Evolutionary conservation across 2,797 vertebrate species (phyloP).

Genomic region (Brachyrhaphis roseni): DNA sequence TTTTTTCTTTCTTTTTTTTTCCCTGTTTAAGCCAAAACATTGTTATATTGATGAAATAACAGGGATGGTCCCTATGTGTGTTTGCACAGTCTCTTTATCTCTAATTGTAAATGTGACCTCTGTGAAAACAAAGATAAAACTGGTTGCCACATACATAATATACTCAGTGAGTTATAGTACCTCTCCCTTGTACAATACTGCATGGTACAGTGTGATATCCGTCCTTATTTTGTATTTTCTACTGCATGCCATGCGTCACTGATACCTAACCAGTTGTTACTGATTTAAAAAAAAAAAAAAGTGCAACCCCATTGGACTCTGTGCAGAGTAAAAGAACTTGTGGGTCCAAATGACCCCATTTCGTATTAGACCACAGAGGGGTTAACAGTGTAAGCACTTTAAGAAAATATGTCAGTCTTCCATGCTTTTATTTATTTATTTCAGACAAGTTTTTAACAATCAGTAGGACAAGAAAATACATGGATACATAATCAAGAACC

Average conservation of each 20-base stretch:
- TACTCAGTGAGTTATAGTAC: not conserved
- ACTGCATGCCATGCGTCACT: not conserved
- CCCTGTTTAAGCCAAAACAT: not conserved
- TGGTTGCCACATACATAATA: not conserved
- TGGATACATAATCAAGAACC: too few species aligned
- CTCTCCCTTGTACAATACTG: not conserved
- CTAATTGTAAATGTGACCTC: slow-evolving; percentile 15
- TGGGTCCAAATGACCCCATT: too few species aligned
- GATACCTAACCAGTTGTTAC: not conserved
- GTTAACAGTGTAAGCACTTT: not conserved
- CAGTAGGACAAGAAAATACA: too few species aligned
- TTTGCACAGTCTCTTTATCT: slow-evolving; percentile 3
- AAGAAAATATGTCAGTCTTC: not conserved
- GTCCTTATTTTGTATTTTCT: not conserved
- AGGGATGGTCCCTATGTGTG: not conserved
- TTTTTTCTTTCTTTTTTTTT: not conserved
- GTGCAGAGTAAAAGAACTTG: too few species aligned
- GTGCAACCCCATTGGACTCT: not conserved
- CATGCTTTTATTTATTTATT: not conserved
- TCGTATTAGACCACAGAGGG: too few species aligned
- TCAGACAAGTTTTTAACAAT: too few species aligned
- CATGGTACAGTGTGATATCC: not conserved
- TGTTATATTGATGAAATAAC: not conserved
- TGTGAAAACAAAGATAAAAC: slow-evolving; percentile 9
- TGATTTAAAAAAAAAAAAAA: not conserved